Conservation (phyloP, 2,113 vertebrate genomes). For the Platichthys flesus region DNA sequence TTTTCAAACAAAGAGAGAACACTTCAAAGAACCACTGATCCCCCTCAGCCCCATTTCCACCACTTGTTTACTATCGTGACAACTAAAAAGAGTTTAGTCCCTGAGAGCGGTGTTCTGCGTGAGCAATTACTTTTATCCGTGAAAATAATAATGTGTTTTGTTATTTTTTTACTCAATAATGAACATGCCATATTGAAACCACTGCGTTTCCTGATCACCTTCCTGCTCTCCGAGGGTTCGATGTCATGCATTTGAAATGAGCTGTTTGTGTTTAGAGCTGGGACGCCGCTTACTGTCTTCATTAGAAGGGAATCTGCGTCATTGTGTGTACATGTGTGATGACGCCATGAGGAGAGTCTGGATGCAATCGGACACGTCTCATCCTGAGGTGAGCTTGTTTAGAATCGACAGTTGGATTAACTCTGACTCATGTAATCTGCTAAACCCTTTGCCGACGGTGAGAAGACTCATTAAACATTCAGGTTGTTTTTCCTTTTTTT, state of each 20-base stretch:
- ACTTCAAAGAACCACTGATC: constrained; percentile 72
- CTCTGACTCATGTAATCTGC: constrained; percentile 7
- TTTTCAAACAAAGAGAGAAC: constrained; percentile 60
- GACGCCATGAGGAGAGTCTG: constrained; percentile 8
- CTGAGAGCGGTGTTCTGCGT: constrained; percentile 33
- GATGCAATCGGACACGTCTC: constrained; percentile 19
- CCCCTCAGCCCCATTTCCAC: constrained; percentile 55
- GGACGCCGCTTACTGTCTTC: constrained; percentile 2
- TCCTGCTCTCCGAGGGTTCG: constrained; percentile 30
- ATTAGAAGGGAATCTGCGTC: constrained; percentile 30
- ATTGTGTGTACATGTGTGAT: constrained; percentile 7
- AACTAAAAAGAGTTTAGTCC: constrained; percentile 56
- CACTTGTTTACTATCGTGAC: constrained; percentile 72
- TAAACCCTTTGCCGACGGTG: constrained; percentile 5
- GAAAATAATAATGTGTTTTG: too few species aligned
- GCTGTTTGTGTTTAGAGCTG: constrained; percentile 19
- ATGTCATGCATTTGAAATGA: constrained; percentile 40
- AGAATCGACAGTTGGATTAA: background rate
- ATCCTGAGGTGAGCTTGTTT: constrained; percentile 3
- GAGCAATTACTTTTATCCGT: constrained; percentile 53
- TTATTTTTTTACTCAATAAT: constrained; percentile 36
- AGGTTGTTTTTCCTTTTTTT: constrained; percentile 31
- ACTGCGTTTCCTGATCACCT: constrained; percentile 52
- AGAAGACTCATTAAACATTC: constrained; percentile 41
- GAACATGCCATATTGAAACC: constrained; percentile 36